Percentiles rank a stretch among this genome's conserved stretches.
Evolutionary conservation across 1,140 invertebrate genomes (phyloP).

Genomic region (Ylistrum balloti): DNA sequence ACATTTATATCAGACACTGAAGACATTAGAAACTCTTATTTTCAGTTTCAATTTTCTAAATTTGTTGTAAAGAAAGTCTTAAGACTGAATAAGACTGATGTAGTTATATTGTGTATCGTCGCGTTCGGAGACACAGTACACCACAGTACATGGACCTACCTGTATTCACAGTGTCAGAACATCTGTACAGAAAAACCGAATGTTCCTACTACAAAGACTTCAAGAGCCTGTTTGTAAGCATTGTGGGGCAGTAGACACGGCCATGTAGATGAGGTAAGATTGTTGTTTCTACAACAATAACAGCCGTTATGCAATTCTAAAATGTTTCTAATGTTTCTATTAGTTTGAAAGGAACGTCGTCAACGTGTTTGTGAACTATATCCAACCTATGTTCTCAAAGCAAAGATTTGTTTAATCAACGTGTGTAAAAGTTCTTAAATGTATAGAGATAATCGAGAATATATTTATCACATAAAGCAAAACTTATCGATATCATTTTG

Average conservation of each 20-base stretch:
- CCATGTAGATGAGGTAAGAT: neutral
- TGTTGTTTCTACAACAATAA: neutral
- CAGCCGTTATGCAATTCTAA: too few species aligned
- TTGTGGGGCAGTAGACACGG: neutral
- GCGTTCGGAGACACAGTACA: neutral
- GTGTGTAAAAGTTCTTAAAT: too few species aligned
- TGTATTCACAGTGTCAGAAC: conserved; percentile 32
- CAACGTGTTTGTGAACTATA: too few species aligned
- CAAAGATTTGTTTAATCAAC: too few species aligned
- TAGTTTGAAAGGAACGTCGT: too few species aligned
- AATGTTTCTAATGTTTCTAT: too few species aligned
- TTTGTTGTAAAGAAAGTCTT: neutral
- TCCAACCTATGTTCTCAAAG: too few species aligned
- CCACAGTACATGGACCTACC: neutral
- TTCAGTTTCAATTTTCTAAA: too few species aligned
- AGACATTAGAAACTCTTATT: neutral
- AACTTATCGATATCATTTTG: too few species aligned
- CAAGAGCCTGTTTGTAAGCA: neutral
- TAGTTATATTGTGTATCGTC: neutral
- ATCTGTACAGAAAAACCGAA: neutral
- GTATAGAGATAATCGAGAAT: too few species aligned
- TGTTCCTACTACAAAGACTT: neutral
- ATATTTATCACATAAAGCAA: too few species aligned
- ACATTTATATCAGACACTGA: neutral
- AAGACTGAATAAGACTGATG: neutral